Evolutionary conservation across 2,797 vertebrate species (phyloP), one percentile per base, ranked within the genome.

Genomic region (Sternarchorhynchus goeldii): DNA sequence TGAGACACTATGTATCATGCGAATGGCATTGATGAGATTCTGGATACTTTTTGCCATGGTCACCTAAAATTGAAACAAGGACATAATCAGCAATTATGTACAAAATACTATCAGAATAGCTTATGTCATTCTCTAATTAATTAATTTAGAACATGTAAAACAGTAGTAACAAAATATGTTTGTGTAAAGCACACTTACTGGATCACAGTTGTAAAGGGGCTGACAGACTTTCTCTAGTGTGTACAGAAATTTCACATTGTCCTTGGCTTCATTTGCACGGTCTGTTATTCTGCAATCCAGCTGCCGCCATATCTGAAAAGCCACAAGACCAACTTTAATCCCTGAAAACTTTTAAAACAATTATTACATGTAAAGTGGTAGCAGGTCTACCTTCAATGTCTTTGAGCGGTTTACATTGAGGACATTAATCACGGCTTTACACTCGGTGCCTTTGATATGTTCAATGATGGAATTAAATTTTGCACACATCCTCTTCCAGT

Each of bases 221-320:
- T 91, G 92, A 84, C 93, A 94, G 50, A 94, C 89, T 84, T 92
- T 92, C 85, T 94, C 94, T 80, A 96, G 87, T 2, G 87, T 91
- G 55, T 82, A 20, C 63, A 96, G 88, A 83, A 93, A 95, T 84
- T 93, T 93, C 14, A 94, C 91, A 82, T 95, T 95, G 84, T 95
- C 93, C 87, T 94, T 94, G 0, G 95, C 92, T 85, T 95, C 94
- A 86, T 94, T 94, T 72, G 90, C 91, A 75, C 90, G 89, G 71
- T 94, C 90, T 20, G 93, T 95, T 83, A 95, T 92, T 86, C 86
- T 93, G 60, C 82, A 87, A 87, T 95, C 93, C 85, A 96, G 82
- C 34, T 93, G 90, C 84, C 65, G 87, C 95, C 95, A 96, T 20
- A 82, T 78, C 95, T 96, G 85, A 58, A 77, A 10, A 39, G 31